Percentiles rank a stretch among this genome's conserved stretches.
phyloP scores from a whole-genome alignment of 2,113 vertebrate species.

The Cavia porcellus region DNA sequence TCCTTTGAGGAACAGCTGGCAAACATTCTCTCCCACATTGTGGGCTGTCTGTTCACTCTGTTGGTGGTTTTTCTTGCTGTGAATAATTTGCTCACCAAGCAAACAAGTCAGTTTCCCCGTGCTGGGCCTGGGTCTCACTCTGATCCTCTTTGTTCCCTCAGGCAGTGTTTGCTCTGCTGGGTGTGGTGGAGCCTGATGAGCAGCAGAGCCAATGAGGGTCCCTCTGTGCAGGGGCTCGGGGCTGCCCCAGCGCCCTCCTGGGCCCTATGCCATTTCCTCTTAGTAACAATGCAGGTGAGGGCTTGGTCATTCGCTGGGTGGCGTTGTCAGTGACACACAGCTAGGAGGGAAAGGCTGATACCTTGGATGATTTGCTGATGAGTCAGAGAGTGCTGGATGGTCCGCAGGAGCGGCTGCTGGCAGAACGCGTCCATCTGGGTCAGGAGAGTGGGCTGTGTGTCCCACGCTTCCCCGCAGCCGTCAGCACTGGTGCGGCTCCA shows the following conservation, averaged over 20 bases:
- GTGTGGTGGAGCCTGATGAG: fast-evolving
- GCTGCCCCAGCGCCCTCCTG: neutral
- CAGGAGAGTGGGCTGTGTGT: neutral
- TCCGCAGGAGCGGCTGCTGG: neutral
- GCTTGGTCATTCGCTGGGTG: neutral
- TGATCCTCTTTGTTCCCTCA: neutral
- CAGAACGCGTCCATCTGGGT: neutral
- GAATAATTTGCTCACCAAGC: neutral
- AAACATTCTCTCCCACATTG: no score
- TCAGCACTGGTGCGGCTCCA: neutral
- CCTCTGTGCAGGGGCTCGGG: neutral
- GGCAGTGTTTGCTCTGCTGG: neutral
- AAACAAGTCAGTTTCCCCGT: neutral
- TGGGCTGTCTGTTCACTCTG: no score
- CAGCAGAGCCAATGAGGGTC: neutral
- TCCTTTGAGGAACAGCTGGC: no score
- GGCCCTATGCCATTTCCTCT: neutral
- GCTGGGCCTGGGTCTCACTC: neutral
- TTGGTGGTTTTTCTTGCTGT: neutral
- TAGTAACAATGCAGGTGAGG: neutral
- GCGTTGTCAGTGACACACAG: neutral
- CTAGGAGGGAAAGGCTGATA: conserved; percentile 31
- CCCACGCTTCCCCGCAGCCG: neutral
- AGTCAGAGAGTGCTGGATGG: conserved; percentile 47
- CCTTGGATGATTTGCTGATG: conserved; percentile 27